Conservation (phyloP, 2,888 invertebrate species). For the Sinelater perroti region DNA sequence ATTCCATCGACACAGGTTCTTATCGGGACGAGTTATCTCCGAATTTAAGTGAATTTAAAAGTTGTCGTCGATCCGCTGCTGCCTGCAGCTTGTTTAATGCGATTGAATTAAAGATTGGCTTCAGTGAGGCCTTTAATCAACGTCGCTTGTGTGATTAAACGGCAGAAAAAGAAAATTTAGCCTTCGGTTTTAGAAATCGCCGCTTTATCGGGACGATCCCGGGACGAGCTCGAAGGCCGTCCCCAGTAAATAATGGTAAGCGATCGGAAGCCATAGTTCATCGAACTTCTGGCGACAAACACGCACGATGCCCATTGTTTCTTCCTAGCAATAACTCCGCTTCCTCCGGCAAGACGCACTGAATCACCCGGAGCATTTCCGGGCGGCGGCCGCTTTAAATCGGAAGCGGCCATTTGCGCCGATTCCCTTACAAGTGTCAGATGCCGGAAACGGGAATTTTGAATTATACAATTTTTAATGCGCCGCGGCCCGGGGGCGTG, state of each 20-base stretch:
- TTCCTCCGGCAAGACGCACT: slow-evolving; percentile 44
- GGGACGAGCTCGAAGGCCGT: slow-evolving; percentile 1
- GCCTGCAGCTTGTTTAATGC: slow-evolving; percentile 56
- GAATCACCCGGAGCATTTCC: slow-evolving; percentile 46
- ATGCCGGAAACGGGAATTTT: slow-evolving; percentile 56
- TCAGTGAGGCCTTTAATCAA: slow-evolving; percentile 61
- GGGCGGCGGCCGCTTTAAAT: slow-evolving; percentile 52
- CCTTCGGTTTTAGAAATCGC: no score
- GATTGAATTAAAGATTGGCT: slow-evolving; percentile 62
- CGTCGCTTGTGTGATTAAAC: slow-evolving; percentile 59
- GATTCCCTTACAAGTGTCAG: slow-evolving; percentile 56
- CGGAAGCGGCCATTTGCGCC: slow-evolving; percentile 59
- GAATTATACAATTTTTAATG: slow-evolving; percentile 60
- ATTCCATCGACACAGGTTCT: slow-evolving; percentile 59
- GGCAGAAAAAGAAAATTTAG: slow-evolving; percentile 26
- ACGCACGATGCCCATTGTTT: slow-evolving; percentile 49
- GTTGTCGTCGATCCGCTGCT: slow-evolving; percentile 56
- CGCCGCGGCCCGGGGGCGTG: slow-evolving; percentile 45
- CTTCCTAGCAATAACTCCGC: slow-evolving; percentile 47
- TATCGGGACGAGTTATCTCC: slow-evolving; percentile 59
- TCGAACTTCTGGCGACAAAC: slow-evolving; percentile 47
- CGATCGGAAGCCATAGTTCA: slow-evolving; percentile 48
- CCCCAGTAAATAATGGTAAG: slow-evolving; percentile 28
- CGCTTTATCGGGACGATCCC: no score
- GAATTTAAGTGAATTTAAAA: slow-evolving; percentile 60